phyloP scores from a whole-genome alignment of 2,113 vertebrate genomes.

The Epinephelus moara region DNA sequence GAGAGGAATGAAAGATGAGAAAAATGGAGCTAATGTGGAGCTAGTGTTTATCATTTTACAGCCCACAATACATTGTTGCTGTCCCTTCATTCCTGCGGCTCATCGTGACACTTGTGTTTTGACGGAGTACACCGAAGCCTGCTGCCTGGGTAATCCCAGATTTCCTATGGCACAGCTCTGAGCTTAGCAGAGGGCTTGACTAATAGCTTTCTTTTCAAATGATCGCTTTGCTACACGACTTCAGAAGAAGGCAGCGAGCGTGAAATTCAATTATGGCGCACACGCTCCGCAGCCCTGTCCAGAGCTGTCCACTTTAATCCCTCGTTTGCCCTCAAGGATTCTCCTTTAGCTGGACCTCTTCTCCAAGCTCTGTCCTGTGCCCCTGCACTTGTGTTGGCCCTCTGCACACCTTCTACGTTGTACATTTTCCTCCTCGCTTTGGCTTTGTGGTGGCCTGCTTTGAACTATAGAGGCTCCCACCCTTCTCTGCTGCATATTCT shows the following conservation, averaged over 20 bases:
- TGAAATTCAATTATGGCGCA: slow-evolving; percentile 95
- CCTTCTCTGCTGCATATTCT: neutral
- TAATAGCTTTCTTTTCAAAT: slow-evolving; percentile 90
- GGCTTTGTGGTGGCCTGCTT: slow-evolving; percentile 6
- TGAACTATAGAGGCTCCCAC: slow-evolving; percentile 23
- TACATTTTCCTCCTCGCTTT: neutral
- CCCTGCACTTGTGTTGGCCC: slow-evolving; percentile 4
- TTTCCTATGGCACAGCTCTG: slow-evolving; percentile 79
- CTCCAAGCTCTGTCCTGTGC: slow-evolving; percentile 26
- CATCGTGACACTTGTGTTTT: slow-evolving; percentile 72
- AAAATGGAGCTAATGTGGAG: neutral
- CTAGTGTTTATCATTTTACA: slow-evolving; percentile 17
- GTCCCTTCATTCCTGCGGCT: slow-evolving; percentile 54
- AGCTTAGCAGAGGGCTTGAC: slow-evolving; percentile 83
- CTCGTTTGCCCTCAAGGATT: slow-evolving; percentile 76
- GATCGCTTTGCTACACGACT: slow-evolving; percentile 95
- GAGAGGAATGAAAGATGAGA: neutral
- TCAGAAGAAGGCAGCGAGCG: slow-evolving; percentile 93
- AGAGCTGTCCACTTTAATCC: slow-evolving; percentile 91
- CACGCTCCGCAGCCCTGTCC: slow-evolving; percentile 86
- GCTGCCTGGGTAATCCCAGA: slow-evolving; percentile 80
- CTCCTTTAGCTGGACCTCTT: slow-evolving; percentile 55
- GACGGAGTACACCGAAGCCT: slow-evolving; percentile 64
- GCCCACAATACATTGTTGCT: neutral
- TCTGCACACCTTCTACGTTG: neutral